A percentile compares a stretch with the other conserved stretches of the same genome.
Evolutionary conservation across 1,140 invertebrate species (phyloP).

Genomic region (Drosophila teissieri): DNA sequence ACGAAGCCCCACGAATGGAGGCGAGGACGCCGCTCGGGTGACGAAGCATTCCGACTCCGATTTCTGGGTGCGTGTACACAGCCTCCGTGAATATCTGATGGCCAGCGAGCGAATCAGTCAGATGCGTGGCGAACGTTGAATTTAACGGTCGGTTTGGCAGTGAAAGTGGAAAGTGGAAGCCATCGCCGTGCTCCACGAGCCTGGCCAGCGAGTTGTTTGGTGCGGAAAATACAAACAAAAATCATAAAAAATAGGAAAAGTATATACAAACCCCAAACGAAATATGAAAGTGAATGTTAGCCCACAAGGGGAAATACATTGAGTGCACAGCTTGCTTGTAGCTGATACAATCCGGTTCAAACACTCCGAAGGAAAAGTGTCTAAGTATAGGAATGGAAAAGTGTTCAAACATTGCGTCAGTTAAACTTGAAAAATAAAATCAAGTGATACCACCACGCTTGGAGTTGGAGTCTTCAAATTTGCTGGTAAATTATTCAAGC

Average conservation of each 20-base stretch:
- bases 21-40: conserved; percentile 28
- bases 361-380: conserved; percentile 7
- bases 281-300: conserved; percentile 19
- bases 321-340: background rate
- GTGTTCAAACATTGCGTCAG: conserved; percentile 14
- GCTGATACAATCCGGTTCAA: conserved; percentile 2
- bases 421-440: conserved; percentile 28
- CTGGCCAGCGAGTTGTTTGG: conserved; percentile 23
- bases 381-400: background rate
- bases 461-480: conserved; percentile 40
- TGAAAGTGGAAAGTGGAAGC: conserved; percentile 66
- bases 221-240: conserved; percentile 29
- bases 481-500: conserved; percentile 66
- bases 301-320: background rate
- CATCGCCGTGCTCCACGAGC: conserved; percentile 11
- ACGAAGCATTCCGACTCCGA: conserved; percentile 36
- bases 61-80: conserved; percentile 56
- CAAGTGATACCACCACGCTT: conserved; percentile 14
- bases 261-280: conserved; percentile 4
- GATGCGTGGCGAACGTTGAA: conserved; percentile 83
- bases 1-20: conserved; percentile 29
- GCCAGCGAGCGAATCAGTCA: conserved; percentile 70
- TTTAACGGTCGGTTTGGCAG: conserved; percentile 82
- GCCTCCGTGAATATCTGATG: conserved; percentile 73
- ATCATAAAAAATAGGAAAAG: conserved; percentile 17